Percentiles rank a stretch among this genome's conserved stretches.
Evolutionary conservation across 1,140 invertebrate genomes (phyloP).

Genomic region (Meloidogyne exigua): DNA sequence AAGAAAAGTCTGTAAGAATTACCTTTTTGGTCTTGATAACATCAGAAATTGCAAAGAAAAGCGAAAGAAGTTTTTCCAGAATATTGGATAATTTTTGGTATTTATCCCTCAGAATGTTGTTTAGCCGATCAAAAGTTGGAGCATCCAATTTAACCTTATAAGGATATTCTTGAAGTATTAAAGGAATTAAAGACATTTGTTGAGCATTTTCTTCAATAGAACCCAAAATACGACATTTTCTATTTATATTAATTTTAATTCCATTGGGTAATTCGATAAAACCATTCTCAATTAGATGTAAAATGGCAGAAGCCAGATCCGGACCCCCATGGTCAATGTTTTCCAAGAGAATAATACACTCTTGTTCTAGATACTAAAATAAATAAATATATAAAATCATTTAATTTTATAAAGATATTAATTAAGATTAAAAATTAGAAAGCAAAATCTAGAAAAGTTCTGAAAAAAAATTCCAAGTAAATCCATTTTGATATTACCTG

Average conservation of each 20-base stretch:
- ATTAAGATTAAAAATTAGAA: constrained; percentile 5
- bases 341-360: constrained; percentile 89
- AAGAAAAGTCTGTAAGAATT: not conserved
- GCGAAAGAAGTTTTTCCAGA: not conserved
- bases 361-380: constrained; percentile 77
- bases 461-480: too few species aligned
- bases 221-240: constrained; percentile 33
- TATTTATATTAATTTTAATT: constrained; percentile 25
- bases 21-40: constrained; percentile 3
- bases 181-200: not conserved
- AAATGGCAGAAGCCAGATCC: constrained; percentile 84
- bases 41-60: not conserved
- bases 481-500: constrained; percentile 71
- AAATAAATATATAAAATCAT: not conserved
- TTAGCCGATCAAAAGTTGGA: constrained; percentile 8
- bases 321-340: constrained; percentile 88
- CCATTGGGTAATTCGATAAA: constrained; percentile 23
- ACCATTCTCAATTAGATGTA: constrained; percentile 76
- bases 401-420: not conserved
- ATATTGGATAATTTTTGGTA: not conserved
- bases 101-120: not conserved
- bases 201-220: not conserved
- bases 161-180: constrained; percentile 11
- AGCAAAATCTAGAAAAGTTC: too few species aligned
- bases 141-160: constrained; percentile 24